Percentiles rank a stretch among this genome's conserved stretches.
Evolutionary conservation across 2,888 invertebrate species (phyloP).

Genomic region (Cyaniris semiargus): DNA sequence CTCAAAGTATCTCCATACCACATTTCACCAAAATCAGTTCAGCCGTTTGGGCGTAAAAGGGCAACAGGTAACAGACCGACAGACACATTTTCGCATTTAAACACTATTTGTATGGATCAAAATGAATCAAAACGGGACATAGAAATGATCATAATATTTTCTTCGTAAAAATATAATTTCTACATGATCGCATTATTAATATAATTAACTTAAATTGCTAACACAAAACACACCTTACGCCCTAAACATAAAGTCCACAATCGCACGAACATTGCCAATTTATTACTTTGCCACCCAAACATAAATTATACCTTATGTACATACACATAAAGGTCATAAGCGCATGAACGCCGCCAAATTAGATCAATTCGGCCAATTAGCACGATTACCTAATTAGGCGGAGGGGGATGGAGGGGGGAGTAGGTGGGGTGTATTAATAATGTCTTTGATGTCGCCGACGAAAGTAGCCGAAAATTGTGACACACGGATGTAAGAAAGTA

Average conservation of each 20-base stretch:
- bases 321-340: background rate
- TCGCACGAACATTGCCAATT: background rate
- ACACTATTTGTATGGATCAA: no score
- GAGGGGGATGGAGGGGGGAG: background rate
- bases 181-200: background rate
- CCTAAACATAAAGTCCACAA: background rate
- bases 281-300: background rate
- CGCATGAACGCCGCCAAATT: constrained; percentile 31
- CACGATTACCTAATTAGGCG: constrained; percentile 39
- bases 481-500: background rate
- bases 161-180: background rate
- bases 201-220: background rate
- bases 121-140: background rate
- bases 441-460: constrained; percentile 28
- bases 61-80: no score
- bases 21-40: no score
- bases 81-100: no score
- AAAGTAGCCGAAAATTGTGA: background rate
- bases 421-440: constrained; percentile 36
- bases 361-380: constrained; percentile 40
- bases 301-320: background rate
- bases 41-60: no score
- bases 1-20: no score
- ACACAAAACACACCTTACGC: background rate
- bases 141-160: background rate